Percentiles rank a stretch among this genome's conserved stretches.
These are phyloP conservation scores for Ostrea denselamellosa DNA, from an alignment of 1,140 invertebrate species.

Conservation along the genomic window DNA sequence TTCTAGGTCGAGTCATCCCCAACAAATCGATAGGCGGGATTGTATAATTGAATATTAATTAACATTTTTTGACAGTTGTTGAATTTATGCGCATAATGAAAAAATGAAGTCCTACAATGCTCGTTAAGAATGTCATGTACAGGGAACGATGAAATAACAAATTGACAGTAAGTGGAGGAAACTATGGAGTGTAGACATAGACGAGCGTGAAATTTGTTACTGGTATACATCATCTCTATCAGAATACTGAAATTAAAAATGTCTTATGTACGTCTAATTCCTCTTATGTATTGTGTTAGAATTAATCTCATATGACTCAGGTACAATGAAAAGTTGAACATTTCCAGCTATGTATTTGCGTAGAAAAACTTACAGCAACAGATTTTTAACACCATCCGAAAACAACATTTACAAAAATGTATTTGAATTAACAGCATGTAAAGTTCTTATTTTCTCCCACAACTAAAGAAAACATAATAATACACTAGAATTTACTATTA, in stretches of 20 bases:
- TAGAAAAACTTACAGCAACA: too few species aligned
- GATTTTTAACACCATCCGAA: too few species aligned
- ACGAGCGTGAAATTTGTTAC: background rate
- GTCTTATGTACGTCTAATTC: background rate
- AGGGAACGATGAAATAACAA: background rate
- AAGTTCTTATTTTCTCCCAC: too few species aligned
- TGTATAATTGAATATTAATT: background rate
- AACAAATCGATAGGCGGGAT: background rate
- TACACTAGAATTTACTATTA: too few species aligned
- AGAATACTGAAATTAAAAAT: background rate
- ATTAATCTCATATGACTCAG: too few species aligned
- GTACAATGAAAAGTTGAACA: too few species aligned
- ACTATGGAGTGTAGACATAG: background rate
- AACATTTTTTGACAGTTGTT: background rate
- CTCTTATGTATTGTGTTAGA: background rate
- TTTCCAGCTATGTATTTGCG: too few species aligned
- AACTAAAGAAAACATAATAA: too few species aligned
- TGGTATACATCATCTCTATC: background rate
- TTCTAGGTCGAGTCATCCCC: background rate
- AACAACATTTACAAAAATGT: too few species aligned
- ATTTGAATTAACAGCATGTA: too few species aligned
- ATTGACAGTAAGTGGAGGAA: slow-evolving; percentile 23
- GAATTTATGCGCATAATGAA: slow-evolving; percentile 21
- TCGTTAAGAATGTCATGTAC: background rate
- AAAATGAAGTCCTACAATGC: background rate